Evolutionary conservation across 2,888 invertebrate genomes (phyloP).

Genomic region (Macrophya alboannulata): DNA sequence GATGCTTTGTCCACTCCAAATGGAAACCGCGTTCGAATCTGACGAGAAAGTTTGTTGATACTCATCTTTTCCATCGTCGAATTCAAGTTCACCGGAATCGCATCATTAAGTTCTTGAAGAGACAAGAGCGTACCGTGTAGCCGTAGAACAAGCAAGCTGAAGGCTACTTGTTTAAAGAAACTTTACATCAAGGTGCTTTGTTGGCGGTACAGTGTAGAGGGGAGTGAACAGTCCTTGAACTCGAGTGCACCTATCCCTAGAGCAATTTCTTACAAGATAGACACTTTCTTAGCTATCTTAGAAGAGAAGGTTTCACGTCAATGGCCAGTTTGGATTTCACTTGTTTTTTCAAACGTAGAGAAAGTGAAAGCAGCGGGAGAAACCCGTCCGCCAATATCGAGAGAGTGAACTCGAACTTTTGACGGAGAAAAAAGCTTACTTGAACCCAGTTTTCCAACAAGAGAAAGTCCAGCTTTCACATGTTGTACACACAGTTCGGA

Average conservation of each 20-base stretch:
- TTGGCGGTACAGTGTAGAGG: slow-evolving; percentile 65
- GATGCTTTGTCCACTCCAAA: not conserved
- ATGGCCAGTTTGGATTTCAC: not conserved
- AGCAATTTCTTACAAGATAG: slow-evolving; percentile 33
- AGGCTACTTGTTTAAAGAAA: slow-evolving; percentile 70
- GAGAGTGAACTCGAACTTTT: not conserved
- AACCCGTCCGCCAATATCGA: not conserved
- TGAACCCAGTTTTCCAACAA: not conserved
- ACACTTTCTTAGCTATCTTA: not conserved
- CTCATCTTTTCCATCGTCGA: not conserved
- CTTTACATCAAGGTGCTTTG: slow-evolving; percentile 69
- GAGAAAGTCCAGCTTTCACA: not conserved
- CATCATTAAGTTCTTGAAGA: not conserved
- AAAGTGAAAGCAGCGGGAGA: not conserved
- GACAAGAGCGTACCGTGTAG: slow-evolving; percentile 42
- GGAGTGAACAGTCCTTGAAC: slow-evolving; percentile 69
- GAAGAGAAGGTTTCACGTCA: not conserved
- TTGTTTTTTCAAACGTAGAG: not conserved
- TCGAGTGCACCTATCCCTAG: slow-evolving; percentile 65
- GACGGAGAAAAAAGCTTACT: not conserved
- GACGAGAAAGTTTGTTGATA: not conserved
- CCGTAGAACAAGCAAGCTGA: slow-evolving; percentile 59
- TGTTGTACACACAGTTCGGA: not conserved
- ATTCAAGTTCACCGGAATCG: not conserved
- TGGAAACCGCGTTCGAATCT: not conserved